Evolutionary conservation across 2,113 vertebrate species (phyloP).

Genomic region (Grantiella picta): DNA sequence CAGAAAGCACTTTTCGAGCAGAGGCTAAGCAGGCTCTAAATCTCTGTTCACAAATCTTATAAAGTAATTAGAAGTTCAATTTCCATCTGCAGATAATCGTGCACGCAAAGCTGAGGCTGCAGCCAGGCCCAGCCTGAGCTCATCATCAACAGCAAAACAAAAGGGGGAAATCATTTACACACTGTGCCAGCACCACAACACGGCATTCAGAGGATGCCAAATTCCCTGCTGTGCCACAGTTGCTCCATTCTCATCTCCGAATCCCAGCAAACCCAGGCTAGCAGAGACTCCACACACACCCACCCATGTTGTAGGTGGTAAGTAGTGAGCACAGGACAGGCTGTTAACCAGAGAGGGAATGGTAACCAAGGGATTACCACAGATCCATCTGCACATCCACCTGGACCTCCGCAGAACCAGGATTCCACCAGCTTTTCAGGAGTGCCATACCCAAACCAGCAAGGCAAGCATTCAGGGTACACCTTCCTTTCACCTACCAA

Average conservation of each 20-base stretch:
- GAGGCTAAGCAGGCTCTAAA: background rate
- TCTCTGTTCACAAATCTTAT: slow-evolving; percentile 39
- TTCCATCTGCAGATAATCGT: background rate
- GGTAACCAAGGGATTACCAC: background rate
- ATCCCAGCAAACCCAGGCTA: background rate
- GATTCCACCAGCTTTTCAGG: background rate
- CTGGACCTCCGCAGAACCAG: background rate
- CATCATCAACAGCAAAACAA: background rate
- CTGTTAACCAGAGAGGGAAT: background rate
- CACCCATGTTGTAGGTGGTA: accelerated
- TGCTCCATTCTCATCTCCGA: background rate
- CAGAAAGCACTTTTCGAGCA: background rate
- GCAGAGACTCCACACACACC: background rate
- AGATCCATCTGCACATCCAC: background rate
- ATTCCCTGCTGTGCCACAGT: background rate
- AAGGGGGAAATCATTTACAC: background rate
- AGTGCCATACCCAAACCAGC: background rate
- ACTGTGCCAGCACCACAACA: background rate
- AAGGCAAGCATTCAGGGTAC: background rate
- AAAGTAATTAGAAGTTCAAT: slow-evolving; percentile 6
- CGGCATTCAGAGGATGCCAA: background rate
- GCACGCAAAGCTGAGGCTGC: background rate
- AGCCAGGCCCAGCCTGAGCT: background rate
- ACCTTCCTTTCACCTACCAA: background rate
- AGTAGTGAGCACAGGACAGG: accelerated